Evolutionary conservation across 2,797 vertebrate species (phyloP).

Genomic region (Myotis pilosus): DNA sequence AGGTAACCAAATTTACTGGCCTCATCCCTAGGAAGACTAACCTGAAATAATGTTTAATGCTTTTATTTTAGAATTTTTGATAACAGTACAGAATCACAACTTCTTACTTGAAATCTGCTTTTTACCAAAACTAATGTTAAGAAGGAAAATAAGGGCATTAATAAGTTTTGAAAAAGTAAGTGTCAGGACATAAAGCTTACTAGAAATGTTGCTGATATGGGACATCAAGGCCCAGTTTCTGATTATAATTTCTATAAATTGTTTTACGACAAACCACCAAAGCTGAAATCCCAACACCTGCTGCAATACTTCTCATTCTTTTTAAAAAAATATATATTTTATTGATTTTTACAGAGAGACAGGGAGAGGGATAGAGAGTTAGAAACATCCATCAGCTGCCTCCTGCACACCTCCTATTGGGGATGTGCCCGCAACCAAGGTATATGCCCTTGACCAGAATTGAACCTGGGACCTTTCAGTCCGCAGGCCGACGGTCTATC

Average conservation of each 20-base stretch:
- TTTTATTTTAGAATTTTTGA: background rate
- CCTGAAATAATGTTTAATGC: background rate
- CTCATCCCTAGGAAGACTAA: background rate
- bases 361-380: no score
- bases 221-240: background rate
- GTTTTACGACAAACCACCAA: background rate
- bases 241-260: background rate
- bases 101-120: background rate
- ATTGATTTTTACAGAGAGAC: no score
- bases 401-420: no score
- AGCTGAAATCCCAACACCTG: background rate
- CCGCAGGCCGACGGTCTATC: no score
- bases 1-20: background rate
- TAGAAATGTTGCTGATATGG: background rate
- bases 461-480: no score
- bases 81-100: background rate
- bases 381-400: no score
- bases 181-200: background rate
- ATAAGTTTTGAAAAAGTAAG: background rate
- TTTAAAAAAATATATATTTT: no score
- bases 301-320: background rate
- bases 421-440: no score
- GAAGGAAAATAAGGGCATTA: background rate
- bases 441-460: no score
- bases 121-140: background rate